Base-by-base conservation (phyloP, 23 tunicate species). In the Trididemnum miniatum region DNA sequence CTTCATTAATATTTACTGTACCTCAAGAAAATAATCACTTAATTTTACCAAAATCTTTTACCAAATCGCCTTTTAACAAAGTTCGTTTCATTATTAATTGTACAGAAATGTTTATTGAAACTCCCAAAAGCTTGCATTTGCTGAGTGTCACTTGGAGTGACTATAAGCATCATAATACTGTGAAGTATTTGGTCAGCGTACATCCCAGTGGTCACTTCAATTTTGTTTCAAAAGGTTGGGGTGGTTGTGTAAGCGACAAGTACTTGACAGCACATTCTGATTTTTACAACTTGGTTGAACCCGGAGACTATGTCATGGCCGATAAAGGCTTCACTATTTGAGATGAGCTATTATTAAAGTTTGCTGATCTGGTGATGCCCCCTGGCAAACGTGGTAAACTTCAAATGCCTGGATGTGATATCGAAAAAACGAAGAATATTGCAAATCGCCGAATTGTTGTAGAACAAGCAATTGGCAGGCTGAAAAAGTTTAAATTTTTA, bases 141-240 rank as follows among this genome's bases (percentile, higher is more conserved):
- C 69, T 15, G 25, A 63, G 69, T n/a, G 69, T 24, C 18, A 20
- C 27, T 4, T 63, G 69, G 69, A 63, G 69, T 63, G 69, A 63
- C 7, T 63, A 63, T 24, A 63, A 63, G 25, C 69, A 63, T 4
- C 69, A 63, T 25, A 20, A 24, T 24, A 63, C 69, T 15, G 28
- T 63, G 7, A 63, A 63, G n/a, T 63, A 15, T 24, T 24, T 63
- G 25, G 69, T 63, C 5, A 63, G 69, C n/a, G 28, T 63, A n/a
- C 28, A 63, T n/a, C 69, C 69, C 18, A 63, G n/a, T n/a, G 69
- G 69, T 24, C 69, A 20, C 18, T 63, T 71, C 77, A 33, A 32
- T 71, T 71, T 71, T 71, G 44, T 71, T 71, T 71, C 77, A 7
- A 71, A 71, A 15, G 44, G 18, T 20, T 71, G 77, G 77, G 39